These are phyloP conservation scores for Planococcus citri DNA, from an alignment of 1,140 invertebrate genomes.

Conservation along the genomic window DNA sequence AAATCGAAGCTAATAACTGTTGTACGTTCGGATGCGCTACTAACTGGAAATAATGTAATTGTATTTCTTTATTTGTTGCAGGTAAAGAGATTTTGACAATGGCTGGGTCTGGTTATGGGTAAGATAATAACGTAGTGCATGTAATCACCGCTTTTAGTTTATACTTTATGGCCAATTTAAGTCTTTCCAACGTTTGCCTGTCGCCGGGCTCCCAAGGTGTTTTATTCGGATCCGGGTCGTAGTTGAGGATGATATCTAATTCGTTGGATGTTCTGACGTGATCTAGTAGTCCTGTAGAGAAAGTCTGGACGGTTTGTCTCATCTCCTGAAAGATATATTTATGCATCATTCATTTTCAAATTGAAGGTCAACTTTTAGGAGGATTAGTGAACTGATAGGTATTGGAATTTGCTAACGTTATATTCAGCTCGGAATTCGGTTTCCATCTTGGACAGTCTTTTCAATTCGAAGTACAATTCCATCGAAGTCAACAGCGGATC, in stretches of 20 bases:
- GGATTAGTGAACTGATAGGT: too few relatives aligned
- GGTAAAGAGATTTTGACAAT: neutral
- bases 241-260: constrained; percentile 80
- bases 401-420: constrained; percentile 42
- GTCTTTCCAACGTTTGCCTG: constrained; percentile 65
- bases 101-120: neutral
- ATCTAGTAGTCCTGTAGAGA: constrained; percentile 72
- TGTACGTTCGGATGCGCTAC: constrained; percentile 88
- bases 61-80: neutral
- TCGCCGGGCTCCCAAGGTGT: constrained; percentile 68
- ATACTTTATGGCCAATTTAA: constrained; percentile 89
- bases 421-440: constrained; percentile 85
- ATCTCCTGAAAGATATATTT: constrained; percentile 46
- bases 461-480: constrained; percentile 79
- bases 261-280: constrained; percentile 80
- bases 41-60: constrained; percentile 47
- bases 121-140: neutral
- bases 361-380: too few relatives aligned
- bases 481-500: constrained; percentile 89
- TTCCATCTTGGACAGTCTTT: constrained; percentile 72
- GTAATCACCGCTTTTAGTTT: constrained; percentile 78
- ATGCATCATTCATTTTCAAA: too few relatives aligned
- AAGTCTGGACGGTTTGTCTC: constrained; percentile 63
- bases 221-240: constrained; percentile 50
- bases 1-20: constrained; percentile 78